Evolutionary conservation across 1,140 invertebrate species (phyloP), one percentile per base, ranked within the genome.

Genomic region (Leptoteleia sp.): DNA sequence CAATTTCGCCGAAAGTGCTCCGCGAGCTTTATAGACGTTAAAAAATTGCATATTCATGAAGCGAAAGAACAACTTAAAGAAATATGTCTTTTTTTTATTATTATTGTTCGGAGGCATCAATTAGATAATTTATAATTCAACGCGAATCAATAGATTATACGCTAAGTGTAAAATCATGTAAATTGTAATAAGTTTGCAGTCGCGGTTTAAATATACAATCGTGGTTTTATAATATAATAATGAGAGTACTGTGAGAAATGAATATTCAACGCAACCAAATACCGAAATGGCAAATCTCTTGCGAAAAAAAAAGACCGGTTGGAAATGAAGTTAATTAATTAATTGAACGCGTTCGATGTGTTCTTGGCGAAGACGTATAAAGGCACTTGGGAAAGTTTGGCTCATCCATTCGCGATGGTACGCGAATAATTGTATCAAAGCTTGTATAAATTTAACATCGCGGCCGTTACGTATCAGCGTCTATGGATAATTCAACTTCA

Each of bases 401-500:
- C 27, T 27, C 40, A 68, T 68, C 50, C 9, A 38, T 68, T 48
- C n/a, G 22, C 1, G 4, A n/a, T 55, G 42, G 48, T 57, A 13
- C 29, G 48, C 48, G 47, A 68, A 48, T 48, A 68, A 68, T 45
- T 57, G 52, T 29, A 12, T 57, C 35, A 43, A 22, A 22, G 40
- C 22, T 57, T 17, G 52, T 31, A 12, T 55, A 68, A 55, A 68
- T 47, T 55, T 37, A 29, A 7, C 15, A 12, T 9, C 12, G 31
- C 29, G 47, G 38, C 40, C 31, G 47, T 68, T 68, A 38, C 64
- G 42, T 13, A 8, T 11, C n/a, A 13, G 15, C 15, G 19, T 54
- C 48, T 67, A 67, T 67, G 52, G 31, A 38, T 67, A 33, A 70
- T 70, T 37, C 42, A 52, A 59, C 22, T 40, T 59, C 52, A 70